phyloP scores from a whole-genome alignment of 2,888 invertebrate species.

The Gymnosoma rotundatum region DNA sequence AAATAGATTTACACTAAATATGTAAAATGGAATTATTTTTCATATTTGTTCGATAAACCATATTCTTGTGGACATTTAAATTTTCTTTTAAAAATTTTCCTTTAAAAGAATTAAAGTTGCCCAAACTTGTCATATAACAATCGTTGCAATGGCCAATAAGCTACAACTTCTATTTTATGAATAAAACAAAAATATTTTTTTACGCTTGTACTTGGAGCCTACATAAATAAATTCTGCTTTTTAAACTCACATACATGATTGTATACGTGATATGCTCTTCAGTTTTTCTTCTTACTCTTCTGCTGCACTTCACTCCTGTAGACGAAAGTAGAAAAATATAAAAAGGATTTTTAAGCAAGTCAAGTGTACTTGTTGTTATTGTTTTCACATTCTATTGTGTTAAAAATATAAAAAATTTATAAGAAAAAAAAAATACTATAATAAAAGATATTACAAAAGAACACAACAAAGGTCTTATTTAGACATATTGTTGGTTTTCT shows the following conservation, averaged over 20 bases:
- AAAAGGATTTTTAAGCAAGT: conserved; percentile 46
- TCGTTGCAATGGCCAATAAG: not conserved
- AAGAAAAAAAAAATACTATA: conserved; percentile 25
- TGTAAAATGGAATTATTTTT: not conserved
- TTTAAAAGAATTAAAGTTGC: no score
- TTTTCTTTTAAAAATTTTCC: not conserved
- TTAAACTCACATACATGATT: not conserved
- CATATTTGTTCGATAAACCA: no score
- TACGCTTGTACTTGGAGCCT: not conserved
- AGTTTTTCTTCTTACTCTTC: not conserved
- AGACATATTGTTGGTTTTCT: conserved; percentile 21
- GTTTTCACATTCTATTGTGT: conserved; percentile 44
- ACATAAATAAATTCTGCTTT: conserved; percentile 14
- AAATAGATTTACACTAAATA: not conserved
- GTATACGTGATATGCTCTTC: conserved; percentile 37
- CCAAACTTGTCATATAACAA: not conserved
- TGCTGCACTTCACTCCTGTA: conserved; percentile 19
- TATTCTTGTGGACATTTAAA: no score
- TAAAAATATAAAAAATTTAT: conserved; percentile 48
- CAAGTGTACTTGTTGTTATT: conserved; percentile 62
- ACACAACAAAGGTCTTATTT: not conserved
- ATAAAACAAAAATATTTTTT: not conserved
- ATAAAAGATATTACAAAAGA: not conserved
- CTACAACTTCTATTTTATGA: not conserved
- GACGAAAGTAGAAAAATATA: conserved; percentile 26